phyloP scores from a whole-genome alignment of 2,888 invertebrate genomes.

The Andrena hattorfiana region DNA sequence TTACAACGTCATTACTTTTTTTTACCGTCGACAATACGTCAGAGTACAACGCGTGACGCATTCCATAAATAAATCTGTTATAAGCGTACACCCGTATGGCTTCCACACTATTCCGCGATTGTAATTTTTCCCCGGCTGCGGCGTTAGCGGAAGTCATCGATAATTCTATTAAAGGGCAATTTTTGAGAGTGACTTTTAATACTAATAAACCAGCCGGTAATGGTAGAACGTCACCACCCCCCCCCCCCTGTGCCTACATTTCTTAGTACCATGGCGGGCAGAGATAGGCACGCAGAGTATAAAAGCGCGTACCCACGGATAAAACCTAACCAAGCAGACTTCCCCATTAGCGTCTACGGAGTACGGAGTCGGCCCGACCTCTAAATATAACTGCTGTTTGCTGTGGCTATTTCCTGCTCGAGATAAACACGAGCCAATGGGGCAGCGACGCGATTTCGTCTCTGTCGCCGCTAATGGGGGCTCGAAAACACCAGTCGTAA shows the following conservation, averaged over 20 bases:
- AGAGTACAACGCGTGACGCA: background rate
- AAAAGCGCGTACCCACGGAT: slow-evolving; percentile 28
- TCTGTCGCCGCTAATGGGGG: slow-evolving; percentile 8
- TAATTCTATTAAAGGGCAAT: background rate
- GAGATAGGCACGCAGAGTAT: slow-evolving; percentile 10
- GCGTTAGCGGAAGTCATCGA: background rate
- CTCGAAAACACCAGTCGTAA: background rate
- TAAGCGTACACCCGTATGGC: background rate
- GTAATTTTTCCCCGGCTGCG: background rate
- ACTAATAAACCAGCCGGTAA: background rate
- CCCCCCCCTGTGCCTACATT: background rate
- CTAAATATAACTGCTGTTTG: slow-evolving; percentile 75
- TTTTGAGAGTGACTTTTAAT: background rate
- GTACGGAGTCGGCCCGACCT: slow-evolving; percentile 32
- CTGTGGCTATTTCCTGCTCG: slow-evolving; percentile 72
- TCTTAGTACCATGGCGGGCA: background rate
- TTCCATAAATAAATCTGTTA: slow-evolving; percentile 27
- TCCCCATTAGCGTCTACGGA: slow-evolving; percentile 37
- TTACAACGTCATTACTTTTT: background rate
- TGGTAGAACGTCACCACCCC: background rate
- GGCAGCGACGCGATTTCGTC: slow-evolving; percentile 38
- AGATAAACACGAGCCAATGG: slow-evolving; percentile 65
- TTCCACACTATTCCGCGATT: background rate
- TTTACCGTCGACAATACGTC: background rate
- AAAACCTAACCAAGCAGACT: slow-evolving; percentile 35